Base-by-base conservation (phyloP, 2,797 vertebrate genomes). In the Rhadinocentrus ornatus region DNA sequence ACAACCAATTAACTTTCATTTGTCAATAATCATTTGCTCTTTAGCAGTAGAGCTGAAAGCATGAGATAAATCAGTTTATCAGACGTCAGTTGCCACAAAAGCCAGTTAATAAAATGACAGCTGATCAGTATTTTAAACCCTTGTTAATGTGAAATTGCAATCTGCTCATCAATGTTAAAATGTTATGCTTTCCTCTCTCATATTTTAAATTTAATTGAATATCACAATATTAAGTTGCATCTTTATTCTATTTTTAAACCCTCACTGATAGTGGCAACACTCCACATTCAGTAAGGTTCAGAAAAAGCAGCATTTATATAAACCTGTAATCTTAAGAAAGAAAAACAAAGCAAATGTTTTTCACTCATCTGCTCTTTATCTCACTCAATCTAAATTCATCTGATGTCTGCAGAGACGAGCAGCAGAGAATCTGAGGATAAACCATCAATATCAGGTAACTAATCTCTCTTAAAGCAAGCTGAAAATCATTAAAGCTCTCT, bases 381-480 rank as follows among this genome's bases (percentile, higher is more conserved):
- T 62, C 20, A 66, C 53, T 41, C 2, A 31, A 59, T 27, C 4
- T 54, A 15, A 26, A 53, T 66, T 15, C 31, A 27, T 82, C 52
- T 66, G 24, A 59, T 81, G 26, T 82, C 52, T 94, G 69, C 86
- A 99, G 98, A 97, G 95, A 35, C 94, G 97, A 84, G 97, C 98
- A 44, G 98, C 97, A 78, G 96, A 98, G 87, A 99, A 99, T 84
- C 87, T 99, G 75, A 95, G 96, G 84, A 93, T 95, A 91, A 98
- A 98, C 86, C 96, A 98, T 76, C 98, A 99, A 76, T 99, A 99
- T 68, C 98, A 99, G 96, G 98, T 98, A 93, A 82, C 68, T 37
- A 32, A 8, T 41, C 22, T 82, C 34, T 82, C 75, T 66, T n/a
- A 34, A 64, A 71, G 31, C 41, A 66, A 57, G 16, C 31, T 57